Conservation (phyloP, 2,888 invertebrate species). For the Microplitis deprimator region DNA sequence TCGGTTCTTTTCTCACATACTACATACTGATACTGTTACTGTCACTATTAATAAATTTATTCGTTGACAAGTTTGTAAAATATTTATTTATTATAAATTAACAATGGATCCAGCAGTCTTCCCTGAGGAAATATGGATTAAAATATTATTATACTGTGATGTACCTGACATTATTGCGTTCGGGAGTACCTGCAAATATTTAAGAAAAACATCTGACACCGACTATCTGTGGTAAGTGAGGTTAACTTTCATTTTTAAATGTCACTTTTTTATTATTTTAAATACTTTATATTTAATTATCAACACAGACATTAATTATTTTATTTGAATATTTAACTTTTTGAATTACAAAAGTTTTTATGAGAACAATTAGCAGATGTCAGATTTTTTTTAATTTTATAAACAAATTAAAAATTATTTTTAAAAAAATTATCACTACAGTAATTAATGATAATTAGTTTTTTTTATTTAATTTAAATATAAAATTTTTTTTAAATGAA, state of each 20-base stretch:
- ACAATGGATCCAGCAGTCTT: slow-evolving; percentile 69
- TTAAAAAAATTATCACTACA: no score
- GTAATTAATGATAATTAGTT: no score
- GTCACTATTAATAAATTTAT: neutral
- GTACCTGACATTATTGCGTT: slow-evolving; percentile 71
- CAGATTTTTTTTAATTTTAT: neutral
- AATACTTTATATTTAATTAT: slow-evolving; percentile 5
- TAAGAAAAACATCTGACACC: slow-evolving; percentile 67
- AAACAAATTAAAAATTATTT: neutral
- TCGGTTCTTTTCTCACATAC: neutral
- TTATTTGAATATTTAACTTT: no score
- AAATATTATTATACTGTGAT: slow-evolving; percentile 69
- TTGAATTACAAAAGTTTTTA: no score
- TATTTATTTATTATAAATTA: slow-evolving; percentile 25
- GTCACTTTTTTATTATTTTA: slow-evolving; percentile 8
- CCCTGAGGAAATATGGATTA: slow-evolving; percentile 71
- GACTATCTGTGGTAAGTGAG: slow-evolving; percentile 69
- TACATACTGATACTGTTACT: neutral
- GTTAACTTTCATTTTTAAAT: slow-evolving; percentile 52
- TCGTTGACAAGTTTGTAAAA: slow-evolving; percentile 29
- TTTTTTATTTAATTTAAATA: no score
- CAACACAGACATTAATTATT: neutral
- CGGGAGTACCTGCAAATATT: slow-evolving; percentile 69
- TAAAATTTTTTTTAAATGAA: neutral
- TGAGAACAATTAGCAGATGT: neutral